Percentiles rank a stretch among this genome's conserved stretches.
Evolutionary conservation across 1,140 invertebrate species (phyloP).

Genomic region (Nixonia krombeini): DNA sequence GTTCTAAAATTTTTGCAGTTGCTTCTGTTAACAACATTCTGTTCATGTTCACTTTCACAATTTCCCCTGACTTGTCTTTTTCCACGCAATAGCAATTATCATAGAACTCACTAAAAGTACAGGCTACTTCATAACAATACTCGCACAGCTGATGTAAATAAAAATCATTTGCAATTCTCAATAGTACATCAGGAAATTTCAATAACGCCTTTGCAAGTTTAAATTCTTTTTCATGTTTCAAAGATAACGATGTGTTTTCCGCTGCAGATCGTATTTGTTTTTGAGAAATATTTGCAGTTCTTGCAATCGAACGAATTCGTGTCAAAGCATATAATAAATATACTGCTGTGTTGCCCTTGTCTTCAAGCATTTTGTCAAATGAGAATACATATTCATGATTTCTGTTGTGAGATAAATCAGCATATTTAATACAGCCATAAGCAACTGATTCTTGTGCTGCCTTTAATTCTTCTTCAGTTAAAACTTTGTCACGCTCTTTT

Average conservation of each 20-base stretch:
- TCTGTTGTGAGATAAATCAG: slow-evolving; percentile 95
- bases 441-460: slow-evolving; percentile 92
- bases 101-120: slow-evolving; percentile 96
- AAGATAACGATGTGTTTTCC: slow-evolving; percentile 74
- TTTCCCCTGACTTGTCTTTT: slow-evolving; percentile 85
- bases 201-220: slow-evolving; percentile 92
- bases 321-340: slow-evolving; percentile 97
- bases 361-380: slow-evolving; percentile 99
- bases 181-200: slow-evolving; percentile 90
- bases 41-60: slow-evolving; percentile 87
- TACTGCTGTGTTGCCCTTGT: slow-evolving; percentile 98
- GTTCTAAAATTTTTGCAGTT: slow-evolving; percentile 88
- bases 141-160: slow-evolving; percentile 94
- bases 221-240: slow-evolving; percentile 94
- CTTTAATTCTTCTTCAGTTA: slow-evolving; percentile 87
- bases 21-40: slow-evolving; percentile 94
- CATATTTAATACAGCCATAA: slow-evolving; percentile 99
- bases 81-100: slow-evolving; percentile 98
- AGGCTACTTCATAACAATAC: slow-evolving; percentile 95
- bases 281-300: slow-evolving; percentile 79
- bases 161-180: slow-evolving; percentile 88
- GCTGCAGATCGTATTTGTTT: slow-evolving; percentile 74
- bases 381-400: slow-evolving; percentile 98
- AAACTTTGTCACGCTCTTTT: slow-evolving; percentile 90
- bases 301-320: slow-evolving; percentile 91